phyloP scores from a whole-genome alignment of 1,140 invertebrate genomes.

The Drosophila repletoides region DNA sequence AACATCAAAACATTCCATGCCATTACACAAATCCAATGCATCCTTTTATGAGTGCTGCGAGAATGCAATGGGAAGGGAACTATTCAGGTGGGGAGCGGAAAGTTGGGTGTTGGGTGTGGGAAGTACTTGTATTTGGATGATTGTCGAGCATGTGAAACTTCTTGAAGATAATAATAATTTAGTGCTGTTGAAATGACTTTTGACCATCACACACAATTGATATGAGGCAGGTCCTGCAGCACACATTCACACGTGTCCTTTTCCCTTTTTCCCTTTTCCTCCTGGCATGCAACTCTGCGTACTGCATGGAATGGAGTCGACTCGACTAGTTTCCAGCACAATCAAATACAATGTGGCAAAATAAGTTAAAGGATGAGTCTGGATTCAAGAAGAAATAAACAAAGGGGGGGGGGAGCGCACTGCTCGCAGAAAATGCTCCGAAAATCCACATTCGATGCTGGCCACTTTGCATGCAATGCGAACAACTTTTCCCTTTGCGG shows the following conservation, averaged over 20 bases:
- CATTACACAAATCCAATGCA: conserved; percentile 69
- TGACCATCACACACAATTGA: conserved; percentile 83
- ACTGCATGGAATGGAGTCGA: conserved; percentile 55
- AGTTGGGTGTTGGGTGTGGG: conserved; percentile 12
- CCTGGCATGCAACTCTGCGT: conserved; percentile 59
- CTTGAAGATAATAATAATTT: conserved; percentile 83
- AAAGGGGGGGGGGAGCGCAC: conserved; percentile 60
- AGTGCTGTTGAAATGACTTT: conserved; percentile 83
- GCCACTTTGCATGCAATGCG: conserved; percentile 73
- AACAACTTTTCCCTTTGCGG: conserved; percentile 53
- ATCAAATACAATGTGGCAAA: conserved; percentile 37
- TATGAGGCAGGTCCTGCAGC: conserved; percentile 45
- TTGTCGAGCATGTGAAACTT: conserved; percentile 81
- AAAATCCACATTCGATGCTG: conserved; percentile 70
- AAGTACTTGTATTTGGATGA: conserved; percentile 66
- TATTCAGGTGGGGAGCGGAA: background rate
- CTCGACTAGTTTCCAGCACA: conserved; percentile 56
- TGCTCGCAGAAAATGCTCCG: conserved; percentile 71
- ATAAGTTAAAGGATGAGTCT: background rate
- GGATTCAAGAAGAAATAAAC: conserved; percentile 74
- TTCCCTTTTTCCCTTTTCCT: background rate
- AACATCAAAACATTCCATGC: conserved; percentile 75
- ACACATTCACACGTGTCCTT: conserved; percentile 48
- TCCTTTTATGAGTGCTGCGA: conserved; percentile 60
- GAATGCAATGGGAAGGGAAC: background rate